Percentiles rank a stretch among this genome's conserved stretches.
phyloP scores from a whole-genome alignment of 2,888 invertebrate genomes.

The Polietes domitor region DNA sequence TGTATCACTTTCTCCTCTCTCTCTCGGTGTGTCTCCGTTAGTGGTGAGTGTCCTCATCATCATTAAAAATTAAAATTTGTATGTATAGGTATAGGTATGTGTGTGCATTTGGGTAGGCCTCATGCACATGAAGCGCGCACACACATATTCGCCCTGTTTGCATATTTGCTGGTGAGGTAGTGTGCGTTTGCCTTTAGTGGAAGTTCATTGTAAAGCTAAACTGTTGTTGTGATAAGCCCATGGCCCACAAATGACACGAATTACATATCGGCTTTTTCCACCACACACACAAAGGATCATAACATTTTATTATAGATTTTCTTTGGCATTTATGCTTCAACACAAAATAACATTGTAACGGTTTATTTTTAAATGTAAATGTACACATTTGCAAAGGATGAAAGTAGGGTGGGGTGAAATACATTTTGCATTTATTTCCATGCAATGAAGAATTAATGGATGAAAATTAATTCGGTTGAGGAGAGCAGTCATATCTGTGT shows the following conservation, averaged over 20 bases:
- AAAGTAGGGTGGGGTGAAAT: not conserved
- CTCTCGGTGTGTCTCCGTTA: not conserved
- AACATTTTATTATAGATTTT: not conserved
- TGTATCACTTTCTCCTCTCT: too few species aligned
- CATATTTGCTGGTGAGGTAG: not conserved
- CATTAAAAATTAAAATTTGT: not conserved
- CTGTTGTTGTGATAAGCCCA: not conserved
- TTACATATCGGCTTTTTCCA: not conserved
- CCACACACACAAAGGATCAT: not conserved
- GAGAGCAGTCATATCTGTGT: too few species aligned
- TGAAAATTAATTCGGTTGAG: too few species aligned
- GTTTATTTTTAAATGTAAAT: not conserved
- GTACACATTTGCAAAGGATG: too few species aligned
- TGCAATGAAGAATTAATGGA: too few species aligned
- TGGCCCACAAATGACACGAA: not conserved
- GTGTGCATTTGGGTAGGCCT: not conserved
- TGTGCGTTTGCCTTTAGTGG: too few species aligned
- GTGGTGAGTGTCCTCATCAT: not conserved
- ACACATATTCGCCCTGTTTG: not conserved
- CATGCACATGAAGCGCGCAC: not conserved
- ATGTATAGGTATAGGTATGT: not conserved
- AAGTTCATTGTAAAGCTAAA: not conserved
- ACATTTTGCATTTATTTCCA: too few species aligned
- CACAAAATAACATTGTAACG: not conserved
- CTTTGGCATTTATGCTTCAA: not conserved